phyloP scores from a whole-genome alignment of 1,140 invertebrate species.

The Macrostomum lignano region DNA sequence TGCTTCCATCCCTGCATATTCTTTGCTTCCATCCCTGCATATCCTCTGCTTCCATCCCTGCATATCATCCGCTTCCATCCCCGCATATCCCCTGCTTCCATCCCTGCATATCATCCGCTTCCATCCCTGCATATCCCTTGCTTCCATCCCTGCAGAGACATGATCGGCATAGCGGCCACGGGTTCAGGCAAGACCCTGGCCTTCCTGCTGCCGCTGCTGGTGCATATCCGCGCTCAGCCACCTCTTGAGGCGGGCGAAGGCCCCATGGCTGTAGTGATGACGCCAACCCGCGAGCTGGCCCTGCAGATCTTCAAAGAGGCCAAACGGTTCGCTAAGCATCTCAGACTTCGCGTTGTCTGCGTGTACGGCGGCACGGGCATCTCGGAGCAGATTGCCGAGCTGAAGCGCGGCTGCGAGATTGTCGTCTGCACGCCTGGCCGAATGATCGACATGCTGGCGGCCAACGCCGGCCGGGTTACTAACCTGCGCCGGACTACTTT shows the following conservation, averaged over 20 bases:
- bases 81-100: no score
- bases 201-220: slow-evolving; percentile 87
- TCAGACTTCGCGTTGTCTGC: slow-evolving; percentile 59
- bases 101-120: no score
- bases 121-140: no score
- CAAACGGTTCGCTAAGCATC: slow-evolving; percentile 65
- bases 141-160: no score
- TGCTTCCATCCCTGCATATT: no score
- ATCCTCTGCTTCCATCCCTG: no score
- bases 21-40: no score
- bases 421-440: slow-evolving; percentile 93
- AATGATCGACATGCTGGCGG: slow-evolving; percentile 98
- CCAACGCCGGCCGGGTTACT: slow-evolving; percentile 82
- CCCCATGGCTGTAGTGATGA: slow-evolving; percentile 75
- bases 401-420: slow-evolving; percentile 87
- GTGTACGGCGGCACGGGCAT: slow-evolving; percentile 95
- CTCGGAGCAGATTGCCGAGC: slow-evolving; percentile 78
- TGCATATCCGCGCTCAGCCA: slow-evolving; percentile 79
- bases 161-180: slow-evolving; percentile 96
- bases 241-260: slow-evolving; percentile 74
- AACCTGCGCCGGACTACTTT: slow-evolving; percentile 81
- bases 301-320: slow-evolving; percentile 96
- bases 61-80: no score
- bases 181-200: slow-evolving; percentile 94
- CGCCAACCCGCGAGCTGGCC: slow-evolving; percentile 81